A percentile compares a stretch with the other conserved stretches of the same genome.
Evolutionary conservation across 1,140 invertebrate genomes (phyloP).

Genomic region (Whitmania pigra): DNA sequence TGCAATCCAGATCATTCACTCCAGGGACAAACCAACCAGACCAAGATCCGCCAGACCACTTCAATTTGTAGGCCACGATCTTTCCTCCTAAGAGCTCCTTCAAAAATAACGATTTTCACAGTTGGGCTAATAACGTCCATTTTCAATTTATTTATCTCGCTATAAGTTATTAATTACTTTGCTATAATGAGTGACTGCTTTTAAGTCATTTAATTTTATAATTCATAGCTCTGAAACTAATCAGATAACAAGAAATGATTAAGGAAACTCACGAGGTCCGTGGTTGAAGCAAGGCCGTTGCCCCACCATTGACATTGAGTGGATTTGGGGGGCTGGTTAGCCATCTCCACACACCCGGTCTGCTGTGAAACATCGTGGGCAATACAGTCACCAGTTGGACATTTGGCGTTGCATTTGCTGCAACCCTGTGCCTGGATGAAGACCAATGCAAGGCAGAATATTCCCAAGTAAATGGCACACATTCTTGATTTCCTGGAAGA

Average conservation of each 20-base stretch:
- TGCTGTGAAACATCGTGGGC: constrained; percentile 5
- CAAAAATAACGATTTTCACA: too few species aligned
- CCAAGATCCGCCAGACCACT: neutral
- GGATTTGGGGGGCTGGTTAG: neutral
- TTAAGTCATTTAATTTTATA: too few species aligned
- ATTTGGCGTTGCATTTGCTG: neutral
- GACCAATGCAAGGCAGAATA: neutral
- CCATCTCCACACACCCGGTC: neutral
- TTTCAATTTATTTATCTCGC: too few species aligned
- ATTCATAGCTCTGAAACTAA: too few species aligned
- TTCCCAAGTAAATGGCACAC: too few species aligned
- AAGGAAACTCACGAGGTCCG: neutral
- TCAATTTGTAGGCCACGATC: constrained; percentile 5
- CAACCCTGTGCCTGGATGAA: neutral
- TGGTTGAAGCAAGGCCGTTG: neutral
- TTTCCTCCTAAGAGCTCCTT: neutral
- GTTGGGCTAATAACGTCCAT: too few species aligned
- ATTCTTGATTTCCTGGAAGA: too few species aligned
- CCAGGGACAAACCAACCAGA: constrained; percentile 5
- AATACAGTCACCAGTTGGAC: constrained; percentile 7
- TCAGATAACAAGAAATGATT: neutral
- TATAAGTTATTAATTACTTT: too few species aligned
- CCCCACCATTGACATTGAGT: constrained; percentile 9
- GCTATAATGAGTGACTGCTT: too few species aligned
- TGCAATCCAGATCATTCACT: neutral